A percentile compares a stretch with the other conserved stretches of the same genome.
Evolutionary conservation across 2,888 invertebrate genomes (phyloP).

Genomic region (Cerastis rubricosa): DNA sequence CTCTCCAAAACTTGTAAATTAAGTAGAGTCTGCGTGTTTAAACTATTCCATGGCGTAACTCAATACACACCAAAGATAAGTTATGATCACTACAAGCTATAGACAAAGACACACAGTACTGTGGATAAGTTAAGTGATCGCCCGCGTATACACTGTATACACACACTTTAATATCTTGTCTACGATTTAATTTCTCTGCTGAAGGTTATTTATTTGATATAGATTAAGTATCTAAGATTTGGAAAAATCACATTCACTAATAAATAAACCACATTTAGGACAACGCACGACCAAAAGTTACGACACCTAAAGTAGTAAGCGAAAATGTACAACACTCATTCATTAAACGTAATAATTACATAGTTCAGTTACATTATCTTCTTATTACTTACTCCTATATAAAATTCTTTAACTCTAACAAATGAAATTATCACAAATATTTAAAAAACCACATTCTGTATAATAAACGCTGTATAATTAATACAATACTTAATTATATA

Average conservation of each 20-base stretch:
- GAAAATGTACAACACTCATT: conserved; percentile 85
- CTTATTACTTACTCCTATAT: conserved; percentile 75
- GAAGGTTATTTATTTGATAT: conserved; percentile 61
- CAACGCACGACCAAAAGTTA: conserved; percentile 83
- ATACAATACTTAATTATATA: conserved; percentile 88
- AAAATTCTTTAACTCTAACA: conserved; percentile 81
- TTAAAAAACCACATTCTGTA: conserved; percentile 85
- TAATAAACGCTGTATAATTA: conserved; percentile 86
- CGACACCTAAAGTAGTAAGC: conserved; percentile 87
- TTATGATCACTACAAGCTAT: conserved; percentile 47
- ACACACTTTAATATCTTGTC: conserved; percentile 51
- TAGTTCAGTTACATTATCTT: conserved; percentile 66
- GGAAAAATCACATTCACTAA: conserved; percentile 84
- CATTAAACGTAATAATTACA: conserved; percentile 69
- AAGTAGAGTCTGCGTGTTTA: conserved; percentile 73
- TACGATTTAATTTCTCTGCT: conserved; percentile 58
- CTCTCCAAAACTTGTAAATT: conserved; percentile 76
- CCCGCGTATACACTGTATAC: conserved; percentile 27
- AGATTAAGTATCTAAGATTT: conserved; percentile 79
- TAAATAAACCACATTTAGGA: conserved; percentile 81
- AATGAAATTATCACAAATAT: conserved; percentile 86
- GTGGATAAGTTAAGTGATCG: conserved; percentile 26
- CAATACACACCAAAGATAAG: conserved; percentile 69
- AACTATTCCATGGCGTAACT: conserved; percentile 71
- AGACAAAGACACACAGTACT: conserved; percentile 43